Percentiles rank a stretch among this genome's conserved stretches.
Conservation (phyloP, 1,140 invertebrate genomes). For the Hylaeus anthracinus region DNA sequence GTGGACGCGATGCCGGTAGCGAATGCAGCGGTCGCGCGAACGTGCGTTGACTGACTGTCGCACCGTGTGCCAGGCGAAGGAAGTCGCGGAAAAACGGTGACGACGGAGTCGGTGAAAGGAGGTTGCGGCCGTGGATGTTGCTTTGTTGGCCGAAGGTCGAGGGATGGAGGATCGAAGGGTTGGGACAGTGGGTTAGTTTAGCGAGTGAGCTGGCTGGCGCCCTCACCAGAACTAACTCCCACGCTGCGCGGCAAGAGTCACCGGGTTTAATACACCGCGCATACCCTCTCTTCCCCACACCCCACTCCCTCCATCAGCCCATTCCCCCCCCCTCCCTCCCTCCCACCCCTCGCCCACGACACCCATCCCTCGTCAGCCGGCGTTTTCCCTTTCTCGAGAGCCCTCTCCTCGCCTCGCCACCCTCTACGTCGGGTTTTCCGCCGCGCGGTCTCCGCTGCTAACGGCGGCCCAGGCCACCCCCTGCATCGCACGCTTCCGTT, state of each 20-base stretch:
- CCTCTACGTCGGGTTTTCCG: no score
- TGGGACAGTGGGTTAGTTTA: slow-evolving; percentile 72
- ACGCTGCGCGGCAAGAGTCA: slow-evolving; percentile 75
- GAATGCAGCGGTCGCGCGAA: background rate
- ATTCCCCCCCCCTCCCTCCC: slow-evolving; percentile 17
- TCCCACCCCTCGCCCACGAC: background rate
- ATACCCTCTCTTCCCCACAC: slow-evolving; percentile 42
- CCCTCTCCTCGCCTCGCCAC: no score
- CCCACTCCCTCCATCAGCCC: slow-evolving; percentile 36
- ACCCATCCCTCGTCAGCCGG: no score
- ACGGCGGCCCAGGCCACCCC: slow-evolving; percentile 59
- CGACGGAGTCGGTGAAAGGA: slow-evolving; percentile 56
- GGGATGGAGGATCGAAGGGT: slow-evolving; percentile 68
- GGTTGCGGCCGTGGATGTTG: slow-evolving; percentile 66
- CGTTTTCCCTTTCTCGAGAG: no score
- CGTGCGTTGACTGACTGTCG: background rate
- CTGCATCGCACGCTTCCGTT: slow-evolving; percentile 56
- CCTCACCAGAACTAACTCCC: slow-evolving; percentile 80
- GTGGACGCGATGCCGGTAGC: slow-evolving; percentile 10
- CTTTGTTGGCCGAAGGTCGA: slow-evolving; percentile 54
- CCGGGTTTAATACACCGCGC: slow-evolving; percentile 74
- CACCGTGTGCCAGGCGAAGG: background rate
- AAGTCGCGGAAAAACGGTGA: slow-evolving; percentile 22
- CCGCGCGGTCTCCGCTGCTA: slow-evolving; percentile 30
- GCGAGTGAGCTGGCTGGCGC: slow-evolving; percentile 78